Base-by-base conservation (phyloP, 2,888 invertebrate species). In the Strigamia crassipes region DNA sequence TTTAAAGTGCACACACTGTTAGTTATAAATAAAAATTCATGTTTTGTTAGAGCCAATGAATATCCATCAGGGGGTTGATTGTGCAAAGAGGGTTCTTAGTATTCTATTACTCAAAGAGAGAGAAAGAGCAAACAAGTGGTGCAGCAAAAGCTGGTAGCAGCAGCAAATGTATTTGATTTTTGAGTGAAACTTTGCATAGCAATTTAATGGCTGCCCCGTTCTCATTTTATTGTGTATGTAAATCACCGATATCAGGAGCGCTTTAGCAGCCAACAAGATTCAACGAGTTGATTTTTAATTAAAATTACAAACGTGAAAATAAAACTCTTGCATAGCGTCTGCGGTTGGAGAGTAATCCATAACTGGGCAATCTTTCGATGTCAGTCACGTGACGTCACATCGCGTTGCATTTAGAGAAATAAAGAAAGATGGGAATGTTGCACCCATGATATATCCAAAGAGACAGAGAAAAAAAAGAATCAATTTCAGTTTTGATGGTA, bases 31-130 rank as follows among this genome's bases (percentile, higher is more conserved):
- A 73, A 73, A 73, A 73, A 73, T 73, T 73, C 73, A 73, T 73
- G 73, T 73, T 73, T 73, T 73, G 73, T 73, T 73, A 73, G 73
- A 73, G 73, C 73, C 73, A 73, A 73, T 73, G 73, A 73, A 73
- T 73, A 73, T 73, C 73, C 73, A 73, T 73, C 73, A 73, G 73
- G 73, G 61, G 31, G 73, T 73, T 73, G 73, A 73, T 73, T 73
- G 73, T 73, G 73, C 73, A 73, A 73, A 73, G 73, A 73, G 73
- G 73, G 73, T 73, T 73, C 73, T 73, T 73, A 73, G 73, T 73
- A 73, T 73, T 73, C 73, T 73, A 73, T 73, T 73, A 73, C 73
- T 73, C 27, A 73, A 73, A 73, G 15, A 73, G 31, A 73, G 73
- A 73, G 73, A 73, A 73, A 73, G 73, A 73, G 73, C 73, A 73